A percentile compares a stretch with the other conserved stretches of the same genome.
These are phyloP conservation scores for Herpailurus yagouaroundi DNA, from an alignment of 2,113 vertebrate genomes.

Conservation along the genomic window DNA sequence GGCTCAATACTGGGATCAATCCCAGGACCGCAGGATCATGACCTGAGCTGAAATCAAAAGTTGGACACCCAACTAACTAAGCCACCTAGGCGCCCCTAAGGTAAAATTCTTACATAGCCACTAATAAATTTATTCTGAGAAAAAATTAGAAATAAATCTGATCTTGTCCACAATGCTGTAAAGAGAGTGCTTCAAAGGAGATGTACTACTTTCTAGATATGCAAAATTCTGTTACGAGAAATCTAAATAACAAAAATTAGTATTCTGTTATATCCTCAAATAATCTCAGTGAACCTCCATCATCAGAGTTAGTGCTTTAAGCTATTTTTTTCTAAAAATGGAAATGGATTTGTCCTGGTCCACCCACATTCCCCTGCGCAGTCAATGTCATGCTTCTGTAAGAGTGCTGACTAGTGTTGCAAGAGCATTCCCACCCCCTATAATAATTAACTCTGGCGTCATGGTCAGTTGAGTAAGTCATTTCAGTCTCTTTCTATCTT, in stretches of 20 bases:
- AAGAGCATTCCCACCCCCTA: fast-evolving
- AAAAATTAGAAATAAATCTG: not conserved
- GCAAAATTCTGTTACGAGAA: not conserved
- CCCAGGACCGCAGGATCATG: too few species aligned
- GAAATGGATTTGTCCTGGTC: not conserved
- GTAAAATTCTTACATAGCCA: not conserved
- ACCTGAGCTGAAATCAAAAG: too few species aligned
- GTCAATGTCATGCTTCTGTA: not conserved
- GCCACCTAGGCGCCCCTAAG: not conserved
- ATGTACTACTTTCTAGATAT: not conserved
- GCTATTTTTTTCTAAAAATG: not conserved
- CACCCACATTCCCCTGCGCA: not conserved
- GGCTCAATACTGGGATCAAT: too few species aligned
- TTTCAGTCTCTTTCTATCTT: not conserved
- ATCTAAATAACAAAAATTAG: not conserved
- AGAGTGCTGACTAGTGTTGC: not conserved
- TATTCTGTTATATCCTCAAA: not conserved
- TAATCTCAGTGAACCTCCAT: not conserved
- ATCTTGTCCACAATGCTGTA: not conserved
- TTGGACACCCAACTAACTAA: too few species aligned
- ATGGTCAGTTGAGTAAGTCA: not conserved
- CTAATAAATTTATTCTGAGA: not conserved
- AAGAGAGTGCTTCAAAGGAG: not conserved
- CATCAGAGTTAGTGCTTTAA: not conserved
- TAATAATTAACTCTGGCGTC: not conserved